These are phyloP conservation scores for Tholera decimalis DNA, from an alignment of 2,888 invertebrate genomes.

Conservation along the genomic window DNA sequence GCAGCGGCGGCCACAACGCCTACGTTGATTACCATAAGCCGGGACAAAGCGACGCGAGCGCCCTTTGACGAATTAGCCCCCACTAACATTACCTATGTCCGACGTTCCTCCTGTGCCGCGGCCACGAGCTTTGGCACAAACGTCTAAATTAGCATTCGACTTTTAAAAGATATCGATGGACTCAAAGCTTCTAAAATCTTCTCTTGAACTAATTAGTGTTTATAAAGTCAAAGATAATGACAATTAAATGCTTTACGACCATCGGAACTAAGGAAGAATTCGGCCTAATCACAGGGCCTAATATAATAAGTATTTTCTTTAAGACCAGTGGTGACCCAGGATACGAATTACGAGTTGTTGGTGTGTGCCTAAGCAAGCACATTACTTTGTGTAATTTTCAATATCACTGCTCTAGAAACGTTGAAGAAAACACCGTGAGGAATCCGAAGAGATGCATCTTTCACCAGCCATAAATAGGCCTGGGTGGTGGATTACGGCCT, in stretches of 20 bases:
- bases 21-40: conserved; percentile 89
- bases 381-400: too few species aligned
- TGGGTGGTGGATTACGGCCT: too few species aligned
- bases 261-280: too few species aligned
- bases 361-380: too few species aligned
- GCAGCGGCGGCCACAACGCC: conserved; percentile 70
- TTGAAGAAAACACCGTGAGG: too few species aligned
- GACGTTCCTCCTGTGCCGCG: conserved; percentile 66
- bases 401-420: too few species aligned
- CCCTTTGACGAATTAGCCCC: conserved; percentile 90
- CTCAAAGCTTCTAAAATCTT: not conserved
- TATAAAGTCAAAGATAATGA: not conserved
- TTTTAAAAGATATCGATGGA: conserved; percentile 39
- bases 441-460: too few species aligned
- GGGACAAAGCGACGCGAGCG: conserved; percentile 84
- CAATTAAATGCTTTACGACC: conserved; percentile 10
- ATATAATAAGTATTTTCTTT: too few species aligned
- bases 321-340: too few species aligned
- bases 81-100: conserved; percentile 80
- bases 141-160: conserved; percentile 56
- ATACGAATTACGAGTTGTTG: too few species aligned
- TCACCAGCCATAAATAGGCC: too few species aligned
- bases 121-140: conserved; percentile 58
- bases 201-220: conserved; percentile 13
- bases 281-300: too few species aligned